phyloP scores from a whole-genome alignment of 1,140 invertebrate genomes.

The Drosophila baimaii region DNA sequence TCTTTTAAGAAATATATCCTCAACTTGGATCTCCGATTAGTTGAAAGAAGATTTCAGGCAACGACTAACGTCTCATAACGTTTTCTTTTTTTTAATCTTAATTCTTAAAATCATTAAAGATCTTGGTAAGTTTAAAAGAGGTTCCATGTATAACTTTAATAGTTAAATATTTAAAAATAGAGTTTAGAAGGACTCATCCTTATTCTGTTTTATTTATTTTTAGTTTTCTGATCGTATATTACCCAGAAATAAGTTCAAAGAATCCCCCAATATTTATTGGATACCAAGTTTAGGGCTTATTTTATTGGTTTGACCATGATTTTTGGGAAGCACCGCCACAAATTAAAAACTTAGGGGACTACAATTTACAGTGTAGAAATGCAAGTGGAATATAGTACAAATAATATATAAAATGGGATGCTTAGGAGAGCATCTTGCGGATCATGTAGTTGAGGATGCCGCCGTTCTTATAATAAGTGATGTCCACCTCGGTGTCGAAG shows the following conservation, averaged over 20 bases:
- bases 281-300: conserved; percentile 57
- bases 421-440: conserved; percentile 89
- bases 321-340: conserved; percentile 56
- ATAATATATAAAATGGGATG: conserved; percentile 15
- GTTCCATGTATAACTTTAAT: no score
- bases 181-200: no score
- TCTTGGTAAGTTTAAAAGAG: no score
- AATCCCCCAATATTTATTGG: conserved; percentile 50
- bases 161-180: no score
- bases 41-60: no score
- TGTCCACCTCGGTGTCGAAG: conserved; percentile 99
- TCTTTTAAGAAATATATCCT: no score
- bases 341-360: conserved; percentile 48
- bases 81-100: no score
- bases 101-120: no score
- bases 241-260: background rate
- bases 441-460: conserved; percentile 99
- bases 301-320: conserved; percentile 63
- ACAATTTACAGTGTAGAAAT: conserved; percentile 56
- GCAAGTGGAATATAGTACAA: conserved; percentile 56
- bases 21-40: no score
- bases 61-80: no score
- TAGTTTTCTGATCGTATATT: background rate
- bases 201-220: no score
- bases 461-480: conserved; percentile 97